Percentiles rank a stretch among this genome's conserved stretches.
Evolutionary conservation across 1,140 invertebrate species (phyloP).

Genomic region (Gerris buenoi): DNA sequence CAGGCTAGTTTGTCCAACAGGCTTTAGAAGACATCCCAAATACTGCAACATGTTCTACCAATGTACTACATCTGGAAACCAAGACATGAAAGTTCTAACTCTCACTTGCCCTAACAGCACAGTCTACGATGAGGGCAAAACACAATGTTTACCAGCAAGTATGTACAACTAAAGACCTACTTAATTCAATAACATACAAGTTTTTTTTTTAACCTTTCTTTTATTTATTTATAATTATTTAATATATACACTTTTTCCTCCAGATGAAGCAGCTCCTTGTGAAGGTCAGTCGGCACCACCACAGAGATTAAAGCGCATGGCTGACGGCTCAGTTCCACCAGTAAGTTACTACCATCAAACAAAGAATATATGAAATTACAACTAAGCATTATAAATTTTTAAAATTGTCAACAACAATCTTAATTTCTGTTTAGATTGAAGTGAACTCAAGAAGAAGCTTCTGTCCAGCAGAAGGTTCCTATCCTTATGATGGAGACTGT

Average conservation of each 20-base stretch:
- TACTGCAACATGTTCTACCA: slow-evolving; percentile 73
- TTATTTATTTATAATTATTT: not conserved
- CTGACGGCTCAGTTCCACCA: slow-evolving; percentile 35
- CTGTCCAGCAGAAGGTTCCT: slow-evolving; percentile 52
- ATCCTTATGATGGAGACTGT: slow-evolving; percentile 43
- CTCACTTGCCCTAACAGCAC: slow-evolving; percentile 59
- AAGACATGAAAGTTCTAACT: slow-evolving; percentile 52
- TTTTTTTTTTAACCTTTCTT: not conserved
- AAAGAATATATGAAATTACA: too few relatives aligned
- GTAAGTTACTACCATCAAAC: slow-evolving; percentile 31
- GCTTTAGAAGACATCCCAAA: slow-evolving; percentile 64
- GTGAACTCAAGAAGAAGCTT: slow-evolving; percentile 36
- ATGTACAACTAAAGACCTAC: slow-evolving; percentile 10
- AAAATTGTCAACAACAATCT: too few relatives aligned
- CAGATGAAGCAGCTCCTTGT: slow-evolving; percentile 31
- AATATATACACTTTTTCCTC: slow-evolving; percentile 8
- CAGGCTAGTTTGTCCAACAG: slow-evolving; percentile 56
- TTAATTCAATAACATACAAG: not conserved
- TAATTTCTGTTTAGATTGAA: slow-evolving; percentile 39
- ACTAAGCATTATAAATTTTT: too few relatives aligned
- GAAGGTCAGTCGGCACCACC: slow-evolving; percentile 34
- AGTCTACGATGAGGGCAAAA: slow-evolving; percentile 53
- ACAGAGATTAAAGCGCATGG: slow-evolving; percentile 36
- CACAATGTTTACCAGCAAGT: slow-evolving; percentile 44
- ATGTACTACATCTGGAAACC: slow-evolving; percentile 47